phyloP scores from a whole-genome alignment of 2,888 invertebrate genomes.

The Sepioteuthis lessoniana region DNA sequence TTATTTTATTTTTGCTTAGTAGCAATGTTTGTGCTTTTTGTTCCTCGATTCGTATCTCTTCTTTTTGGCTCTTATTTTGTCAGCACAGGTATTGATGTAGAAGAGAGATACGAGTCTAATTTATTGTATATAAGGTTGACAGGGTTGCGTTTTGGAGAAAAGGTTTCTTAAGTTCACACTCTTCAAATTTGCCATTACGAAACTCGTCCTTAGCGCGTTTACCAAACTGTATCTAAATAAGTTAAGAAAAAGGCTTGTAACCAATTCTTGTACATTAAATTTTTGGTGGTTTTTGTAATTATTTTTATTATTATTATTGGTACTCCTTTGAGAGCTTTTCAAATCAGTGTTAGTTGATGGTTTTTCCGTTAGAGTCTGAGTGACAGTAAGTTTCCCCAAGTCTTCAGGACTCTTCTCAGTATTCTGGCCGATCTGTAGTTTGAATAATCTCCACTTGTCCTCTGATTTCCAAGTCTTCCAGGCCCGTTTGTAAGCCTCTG shows the following conservation, averaged over 20 bases:
- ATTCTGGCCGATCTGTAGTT: no score
- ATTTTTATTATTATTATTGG: no score
- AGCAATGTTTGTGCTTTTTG: background rate
- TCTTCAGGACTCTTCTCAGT: no score
- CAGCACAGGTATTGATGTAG: background rate
- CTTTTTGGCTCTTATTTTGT: background rate
- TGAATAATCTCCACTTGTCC: no score
- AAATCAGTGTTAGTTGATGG: no score
- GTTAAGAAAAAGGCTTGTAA: background rate
- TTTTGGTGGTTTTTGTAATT: no score
- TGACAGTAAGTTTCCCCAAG: no score
- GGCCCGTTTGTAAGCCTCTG: no score
- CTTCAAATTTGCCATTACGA: background rate
- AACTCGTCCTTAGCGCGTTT: background rate
- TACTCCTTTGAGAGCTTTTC: no score
- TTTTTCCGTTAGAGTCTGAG: no score
- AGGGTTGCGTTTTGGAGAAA: background rate
- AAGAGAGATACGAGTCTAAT: background rate
- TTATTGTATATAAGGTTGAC: background rate
- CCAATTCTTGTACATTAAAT: background rate
- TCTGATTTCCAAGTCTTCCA: no score
- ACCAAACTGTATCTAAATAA: background rate
- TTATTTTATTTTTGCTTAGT: background rate
- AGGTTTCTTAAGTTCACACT: background rate
- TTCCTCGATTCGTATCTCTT: background rate